Percentiles rank a stretch among this genome's conserved stretches.
phyloP scores from a whole-genome alignment of 2,113 vertebrate genomes.

The Scalopus aquaticus region DNA sequence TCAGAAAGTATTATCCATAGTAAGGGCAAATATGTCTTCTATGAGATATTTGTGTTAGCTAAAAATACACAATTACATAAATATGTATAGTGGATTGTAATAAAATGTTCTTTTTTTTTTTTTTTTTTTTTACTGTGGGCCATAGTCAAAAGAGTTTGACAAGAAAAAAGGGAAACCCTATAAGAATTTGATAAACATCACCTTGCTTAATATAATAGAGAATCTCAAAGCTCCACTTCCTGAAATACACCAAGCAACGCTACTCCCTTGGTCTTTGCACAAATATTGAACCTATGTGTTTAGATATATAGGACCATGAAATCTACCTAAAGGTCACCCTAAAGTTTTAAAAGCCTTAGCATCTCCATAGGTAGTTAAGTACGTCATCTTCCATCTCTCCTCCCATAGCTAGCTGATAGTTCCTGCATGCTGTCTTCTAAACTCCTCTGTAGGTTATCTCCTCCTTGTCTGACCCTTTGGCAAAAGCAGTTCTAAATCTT shows the following conservation, averaged over 20 bases:
- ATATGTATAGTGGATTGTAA: background rate
- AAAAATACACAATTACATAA: background rate
- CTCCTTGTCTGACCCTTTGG: background rate
- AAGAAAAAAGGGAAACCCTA: background rate
- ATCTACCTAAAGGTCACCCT: background rate
- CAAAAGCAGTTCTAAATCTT: background rate
- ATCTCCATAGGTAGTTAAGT: background rate
- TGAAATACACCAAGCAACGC: background rate
- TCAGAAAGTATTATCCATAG: background rate
- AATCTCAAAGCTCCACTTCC: background rate
- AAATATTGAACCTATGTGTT: background rate
- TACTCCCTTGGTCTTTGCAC: background rate
- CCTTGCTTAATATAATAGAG: background rate
- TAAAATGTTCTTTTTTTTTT: background rate
- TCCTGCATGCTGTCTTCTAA: background rate
- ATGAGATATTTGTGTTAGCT: background rate
- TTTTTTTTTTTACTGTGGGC: background rate
- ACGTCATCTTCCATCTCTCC: background rate
- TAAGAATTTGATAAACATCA: background rate
- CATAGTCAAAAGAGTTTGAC: background rate
- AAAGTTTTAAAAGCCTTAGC: background rate
- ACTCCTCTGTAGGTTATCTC: fast-evolving
- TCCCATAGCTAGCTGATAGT: background rate
- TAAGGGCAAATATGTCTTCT: background rate
- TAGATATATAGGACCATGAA: fast-evolving